Conservation (phyloP, 2,888 invertebrate genomes). For the Alentia gelatinosa region DNA sequence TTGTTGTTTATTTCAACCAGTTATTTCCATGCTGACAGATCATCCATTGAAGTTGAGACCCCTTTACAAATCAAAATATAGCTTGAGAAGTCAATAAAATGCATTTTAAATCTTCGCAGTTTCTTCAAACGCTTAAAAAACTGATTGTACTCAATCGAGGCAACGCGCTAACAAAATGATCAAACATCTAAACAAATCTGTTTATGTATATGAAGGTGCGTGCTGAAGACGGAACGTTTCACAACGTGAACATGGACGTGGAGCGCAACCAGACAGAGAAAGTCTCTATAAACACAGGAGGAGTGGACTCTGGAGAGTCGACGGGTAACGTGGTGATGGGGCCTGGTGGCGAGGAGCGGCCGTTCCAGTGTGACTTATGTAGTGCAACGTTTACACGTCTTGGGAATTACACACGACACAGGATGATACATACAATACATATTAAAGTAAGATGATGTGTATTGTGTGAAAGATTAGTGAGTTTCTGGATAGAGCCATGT, state of each 20-base stretch:
- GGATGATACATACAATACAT: conserved; percentile 72
- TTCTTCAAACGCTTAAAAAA: not conserved
- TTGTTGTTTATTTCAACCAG: too few relatives aligned
- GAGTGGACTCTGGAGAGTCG: too few relatives aligned
- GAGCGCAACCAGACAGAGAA: not conserved
- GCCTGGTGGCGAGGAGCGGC: not conserved
- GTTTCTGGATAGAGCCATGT: not conserved
- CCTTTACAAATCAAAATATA: not conserved
- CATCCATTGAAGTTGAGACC: not conserved
- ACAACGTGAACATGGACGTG: conserved; percentile 13
- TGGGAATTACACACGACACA: conserved; percentile 74
- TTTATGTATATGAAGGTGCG: not conserved
- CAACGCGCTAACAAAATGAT: not conserved
- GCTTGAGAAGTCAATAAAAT: not conserved
- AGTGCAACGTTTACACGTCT: conserved; percentile 71
- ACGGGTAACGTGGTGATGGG: not conserved
- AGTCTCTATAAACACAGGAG: not conserved
- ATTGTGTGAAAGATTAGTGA: not conserved
- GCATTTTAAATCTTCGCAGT: not conserved
- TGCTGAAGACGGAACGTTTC: not conserved
- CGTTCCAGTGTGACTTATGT: conserved; percentile 73
- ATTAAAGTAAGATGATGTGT: not conserved
- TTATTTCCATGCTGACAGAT: too few relatives aligned
- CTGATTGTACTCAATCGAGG: not conserved
- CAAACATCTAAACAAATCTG: not conserved